Conservation (phyloP, 2,888 invertebrate species). For the Diploptera punctata region DNA sequence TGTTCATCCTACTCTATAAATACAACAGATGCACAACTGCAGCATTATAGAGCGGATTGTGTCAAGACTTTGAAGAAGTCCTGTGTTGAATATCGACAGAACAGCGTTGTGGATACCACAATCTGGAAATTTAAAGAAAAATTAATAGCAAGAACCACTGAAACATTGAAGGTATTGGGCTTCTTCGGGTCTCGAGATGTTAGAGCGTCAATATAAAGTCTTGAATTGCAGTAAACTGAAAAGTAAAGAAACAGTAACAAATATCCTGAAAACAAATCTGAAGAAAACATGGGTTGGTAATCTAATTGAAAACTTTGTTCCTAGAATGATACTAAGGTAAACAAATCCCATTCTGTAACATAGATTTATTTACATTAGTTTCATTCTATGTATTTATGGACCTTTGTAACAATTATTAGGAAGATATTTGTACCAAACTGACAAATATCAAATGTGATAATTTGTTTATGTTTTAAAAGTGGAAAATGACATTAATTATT, state of each 20-base stretch:
- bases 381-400: no score
- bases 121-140: conserved; percentile 88
- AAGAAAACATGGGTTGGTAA: no score
- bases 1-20: conserved; percentile 88
- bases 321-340: no score
- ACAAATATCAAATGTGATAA: no score
- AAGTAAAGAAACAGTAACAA: conserved; percentile 9
- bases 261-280: no score
- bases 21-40: conserved; percentile 83
- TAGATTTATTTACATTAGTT: no score
- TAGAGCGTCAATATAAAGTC: conserved; percentile 14
- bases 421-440: no score
- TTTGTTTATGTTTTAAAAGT: no score
- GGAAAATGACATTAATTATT: no score
- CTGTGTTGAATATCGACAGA: conserved; percentile 82
- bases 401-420: no score
- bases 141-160: conserved; percentile 72
- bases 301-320: no score
- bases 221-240: conserved; percentile 11
- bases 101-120: conserved; percentile 82
- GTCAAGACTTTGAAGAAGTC: conserved; percentile 84
- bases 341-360: no score
- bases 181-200: conserved; percentile 60
- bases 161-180: conserved; percentile 73
- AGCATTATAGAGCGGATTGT: conserved; percentile 94